Base-by-base conservation (phyloP, 2,888 invertebrate species). In the Busseola fusca region DNA sequence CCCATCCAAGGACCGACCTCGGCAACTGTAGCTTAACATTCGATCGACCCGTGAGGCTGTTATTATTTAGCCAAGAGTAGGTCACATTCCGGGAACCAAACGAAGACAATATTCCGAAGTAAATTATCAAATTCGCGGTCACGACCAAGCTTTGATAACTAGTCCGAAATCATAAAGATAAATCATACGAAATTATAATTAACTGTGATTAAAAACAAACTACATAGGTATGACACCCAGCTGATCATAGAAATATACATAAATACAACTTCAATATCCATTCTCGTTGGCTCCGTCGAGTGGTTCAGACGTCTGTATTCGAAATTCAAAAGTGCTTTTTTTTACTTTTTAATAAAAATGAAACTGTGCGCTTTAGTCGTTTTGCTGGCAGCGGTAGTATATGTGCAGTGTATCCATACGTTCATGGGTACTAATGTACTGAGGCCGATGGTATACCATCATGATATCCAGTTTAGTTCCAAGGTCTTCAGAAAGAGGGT, bases 341-440 rank as follows among this genome's bases (percentile, higher is more conserved):
- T 64, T 18, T 21, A 0, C 5, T 48, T 37, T 54, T 45, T 25
- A 0, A 37, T 37, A 0, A 83, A 63, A 71, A 89, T 91, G 91
- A 92, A 86, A 50, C 34, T 78, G 27, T 60, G 58, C 21, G 70
- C 81, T 12, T 16, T 86, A 5, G 58, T 81, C 0, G 81, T 88
- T 57, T 48, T 91, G 30, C 67, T 91, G 0, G 85, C 87, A 0
- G 78, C 75, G 0, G 68, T 91, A 0, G 88, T 88, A 0, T 69
- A 87, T 10, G 91, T 90, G 3, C 88, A 93, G 66, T 89, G 93
- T 81, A 74, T 78, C 1, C 91, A 93, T 67, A 89, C 89, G 0
- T 94, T 94, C 62, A 34, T 92, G 48, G 94, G 94, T 0, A 92
- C 93, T 0, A 94, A 83, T 75, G 88, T 93, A 0, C 37, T 71